A percentile compares a stretch with the other conserved stretches of the same genome.
These are phyloP conservation scores for Muscicapa comitata DNA, from an alignment of 2,797 vertebrate genomes.

Conservation along the genomic window DNA sequence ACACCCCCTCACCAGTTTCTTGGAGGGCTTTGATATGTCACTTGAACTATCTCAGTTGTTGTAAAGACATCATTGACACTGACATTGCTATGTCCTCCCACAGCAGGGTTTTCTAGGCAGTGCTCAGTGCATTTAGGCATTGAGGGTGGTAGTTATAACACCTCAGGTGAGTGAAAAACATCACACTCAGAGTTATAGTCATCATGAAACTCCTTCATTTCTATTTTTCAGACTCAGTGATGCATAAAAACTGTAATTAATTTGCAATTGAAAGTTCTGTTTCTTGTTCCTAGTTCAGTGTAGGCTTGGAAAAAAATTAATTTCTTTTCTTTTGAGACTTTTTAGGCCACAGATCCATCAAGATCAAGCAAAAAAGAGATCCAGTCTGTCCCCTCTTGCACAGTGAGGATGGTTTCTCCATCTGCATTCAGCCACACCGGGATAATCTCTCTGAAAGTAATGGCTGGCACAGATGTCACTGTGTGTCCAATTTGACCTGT, in stretches of 20 bases:
- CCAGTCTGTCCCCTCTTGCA: not conserved
- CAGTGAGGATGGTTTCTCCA: not conserved
- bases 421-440: not conserved
- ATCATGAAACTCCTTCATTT: not conserved
- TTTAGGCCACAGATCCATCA: not conserved
- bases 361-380: not conserved
- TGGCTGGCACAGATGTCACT: not conserved
- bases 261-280: not conserved
- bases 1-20: not conserved
- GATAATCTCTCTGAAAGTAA: not conserved
- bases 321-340: not conserved
- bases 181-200: not conserved
- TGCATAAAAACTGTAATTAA: not conserved
- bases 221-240: not conserved
- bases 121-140: not conserved
- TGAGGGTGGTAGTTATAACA: not conserved
- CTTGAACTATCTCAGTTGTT: not conserved
- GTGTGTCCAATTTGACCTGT: slow-evolving; percentile 2
- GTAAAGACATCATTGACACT: not conserved
- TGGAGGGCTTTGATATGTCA: not conserved
- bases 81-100: not conserved
- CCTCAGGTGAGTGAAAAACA: not conserved
- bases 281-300: not conserved
- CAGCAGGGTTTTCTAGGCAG: not conserved
- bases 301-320: not conserved